Base-by-base conservation (phyloP, 2,888 invertebrate species). In the Tenodera sinensis region DNA sequence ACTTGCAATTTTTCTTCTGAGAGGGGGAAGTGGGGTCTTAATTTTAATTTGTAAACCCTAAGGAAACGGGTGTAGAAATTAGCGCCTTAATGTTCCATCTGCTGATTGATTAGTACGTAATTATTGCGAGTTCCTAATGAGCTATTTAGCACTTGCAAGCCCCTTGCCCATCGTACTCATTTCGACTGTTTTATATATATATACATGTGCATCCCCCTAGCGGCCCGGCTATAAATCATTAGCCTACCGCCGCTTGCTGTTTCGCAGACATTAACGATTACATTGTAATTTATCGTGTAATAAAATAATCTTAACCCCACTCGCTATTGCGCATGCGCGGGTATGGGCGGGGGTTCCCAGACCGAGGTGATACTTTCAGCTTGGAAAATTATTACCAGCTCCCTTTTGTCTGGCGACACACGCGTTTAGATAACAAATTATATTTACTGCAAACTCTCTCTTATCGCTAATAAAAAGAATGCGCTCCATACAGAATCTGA, bases 281-380 rank as follows among this genome's bases (percentile, higher is more conserved):
- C 86, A 86, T 86, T 86, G 86, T 28, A 86, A 86, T 86, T 86
- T 86, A 86, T 81, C 30, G 86, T 28, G 86, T 81, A 81, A 86
- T 86, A 86, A 86, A 86, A 81, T 81, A 71, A 86, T 86, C 86
- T 86, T 86, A 86, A 86, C 81, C 30, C 81, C 30, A 25, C 54
- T 25, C 81, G 8, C 20, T 27, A 42, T 28, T 85, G 85, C 28
- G 3, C 15, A 81, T 27, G 54, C 85, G 54, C 27, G 54, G 25
- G 12, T 84, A 4, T 9, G 42, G 9, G n/a, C 28, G 42, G 42
- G 12, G 42, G 42, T 42, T 42, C 42, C 42, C 54, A 71, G 54
- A 15, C 25, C 54, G 54, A 71, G 54, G 54, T 71, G 54, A 71
- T 71, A 71, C 54, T 71, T 71, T 71, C 54, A 71, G 54, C 54